Conservation (phyloP, 2,113 vertebrate species). For the Phylloscopus trochiloides region DNA sequence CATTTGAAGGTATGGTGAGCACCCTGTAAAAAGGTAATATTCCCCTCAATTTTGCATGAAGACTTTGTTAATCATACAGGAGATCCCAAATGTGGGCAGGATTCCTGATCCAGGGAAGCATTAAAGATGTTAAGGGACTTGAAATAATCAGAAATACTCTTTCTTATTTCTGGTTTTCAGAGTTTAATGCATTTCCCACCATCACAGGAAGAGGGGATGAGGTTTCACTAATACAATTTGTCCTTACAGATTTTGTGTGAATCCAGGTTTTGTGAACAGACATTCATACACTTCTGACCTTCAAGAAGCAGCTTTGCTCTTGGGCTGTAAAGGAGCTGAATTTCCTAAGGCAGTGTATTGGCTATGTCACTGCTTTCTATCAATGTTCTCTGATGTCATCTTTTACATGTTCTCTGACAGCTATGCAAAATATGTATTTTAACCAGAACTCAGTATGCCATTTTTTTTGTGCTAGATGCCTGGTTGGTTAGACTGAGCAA, state of each 20-base stretch:
- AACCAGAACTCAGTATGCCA: not conserved
- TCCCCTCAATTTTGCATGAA: not conserved
- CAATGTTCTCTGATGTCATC: not conserved
- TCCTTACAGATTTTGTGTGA: not conserved
- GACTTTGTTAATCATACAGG: not conserved
- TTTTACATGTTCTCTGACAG: not conserved
- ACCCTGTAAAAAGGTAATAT: not conserved
- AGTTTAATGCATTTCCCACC: not conserved
- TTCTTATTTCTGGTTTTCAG: not conserved
- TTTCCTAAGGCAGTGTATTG: not conserved
- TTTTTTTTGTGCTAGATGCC: not conserved
- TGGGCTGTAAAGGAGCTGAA: not conserved
- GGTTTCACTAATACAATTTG: not conserved
- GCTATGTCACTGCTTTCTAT: not conserved
- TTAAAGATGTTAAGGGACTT: not conserved
- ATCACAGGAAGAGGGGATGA: not conserved
- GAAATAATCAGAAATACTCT: not conserved
- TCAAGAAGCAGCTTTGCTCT: not conserved
- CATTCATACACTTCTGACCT: not conserved
- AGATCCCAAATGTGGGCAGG: not conserved
- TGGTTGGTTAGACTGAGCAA: not conserved
- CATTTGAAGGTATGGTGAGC: not conserved
- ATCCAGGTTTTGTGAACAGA: not conserved
- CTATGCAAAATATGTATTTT: not conserved
- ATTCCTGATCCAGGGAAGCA: not conserved